Percentiles rank a stretch among this genome's conserved stretches.
These are phyloP conservation scores for Physella acuta DNA, from an alignment of 1,140 invertebrate genomes.

Conservation along the genomic window DNA sequence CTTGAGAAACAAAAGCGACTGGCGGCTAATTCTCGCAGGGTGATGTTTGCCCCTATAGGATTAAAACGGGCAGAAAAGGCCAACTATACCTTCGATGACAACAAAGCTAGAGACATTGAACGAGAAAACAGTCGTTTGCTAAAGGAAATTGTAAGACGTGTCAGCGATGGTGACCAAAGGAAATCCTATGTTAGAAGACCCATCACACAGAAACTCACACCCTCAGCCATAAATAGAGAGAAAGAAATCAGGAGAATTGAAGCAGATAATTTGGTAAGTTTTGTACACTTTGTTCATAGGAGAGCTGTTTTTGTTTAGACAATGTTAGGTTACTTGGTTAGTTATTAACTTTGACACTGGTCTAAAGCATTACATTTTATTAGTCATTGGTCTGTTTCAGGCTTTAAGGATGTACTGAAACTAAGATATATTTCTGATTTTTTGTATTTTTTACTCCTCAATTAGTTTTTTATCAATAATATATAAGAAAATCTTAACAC, in stretches of 20 bases:
- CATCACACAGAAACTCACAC: constrained; percentile 39
- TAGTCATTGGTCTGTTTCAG: too few species aligned
- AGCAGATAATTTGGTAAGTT: constrained; percentile 61
- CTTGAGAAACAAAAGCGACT: constrained; percentile 49
- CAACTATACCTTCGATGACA: constrained; percentile 50
- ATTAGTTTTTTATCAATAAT: too few species aligned
- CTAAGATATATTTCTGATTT: too few species aligned
- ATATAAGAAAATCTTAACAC: too few species aligned
- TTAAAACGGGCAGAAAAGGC: constrained; percentile 28
- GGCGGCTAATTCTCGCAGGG: constrained; percentile 41
- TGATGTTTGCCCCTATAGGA: constrained; percentile 47
- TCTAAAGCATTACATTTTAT: too few species aligned
- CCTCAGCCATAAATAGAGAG: constrained; percentile 58
- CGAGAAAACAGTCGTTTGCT: constrained; percentile 55
- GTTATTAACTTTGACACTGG: too few species aligned
- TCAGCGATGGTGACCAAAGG: constrained; percentile 32
- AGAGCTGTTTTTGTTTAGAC: too few species aligned
- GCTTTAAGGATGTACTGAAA: too few species aligned
- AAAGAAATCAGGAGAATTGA: constrained; percentile 60
- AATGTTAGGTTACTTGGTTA: too few species aligned
- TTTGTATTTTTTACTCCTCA: too few species aligned
- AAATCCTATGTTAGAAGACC: constrained; percentile 25
- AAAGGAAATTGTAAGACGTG: constrained; percentile 48
- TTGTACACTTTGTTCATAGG: too few species aligned
- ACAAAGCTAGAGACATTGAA: constrained; percentile 48